phyloP scores from a whole-genome alignment of 2,113 vertebrate genomes.

The Pardalotus punctatus region DNA sequence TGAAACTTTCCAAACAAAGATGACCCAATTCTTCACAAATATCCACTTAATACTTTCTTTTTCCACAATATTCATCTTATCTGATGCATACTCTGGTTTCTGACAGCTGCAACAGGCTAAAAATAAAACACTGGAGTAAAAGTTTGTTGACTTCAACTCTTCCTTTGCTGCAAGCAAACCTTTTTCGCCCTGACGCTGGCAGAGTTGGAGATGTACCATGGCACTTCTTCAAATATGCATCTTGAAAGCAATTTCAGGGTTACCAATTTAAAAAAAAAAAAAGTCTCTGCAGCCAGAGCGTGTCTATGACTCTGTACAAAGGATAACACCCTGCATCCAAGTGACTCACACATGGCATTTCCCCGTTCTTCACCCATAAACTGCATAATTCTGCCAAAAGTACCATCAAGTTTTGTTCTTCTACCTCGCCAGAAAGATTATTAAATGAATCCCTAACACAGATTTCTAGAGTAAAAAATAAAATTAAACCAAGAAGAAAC shows the following conservation, averaged over 20 bases:
- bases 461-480: background rate
- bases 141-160: background rate
- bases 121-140: background rate
- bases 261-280: background rate
- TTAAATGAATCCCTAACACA: background rate
- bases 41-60: background rate
- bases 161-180: background rate
- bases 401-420: background rate
- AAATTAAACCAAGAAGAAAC: background rate
- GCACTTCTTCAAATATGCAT: background rate
- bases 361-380: background rate
- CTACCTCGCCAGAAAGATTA: background rate
- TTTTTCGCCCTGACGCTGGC: background rate
- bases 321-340: background rate
- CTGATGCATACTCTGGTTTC: background rate
- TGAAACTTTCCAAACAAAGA: background rate
- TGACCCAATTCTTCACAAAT: background rate
- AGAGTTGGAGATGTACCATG: background rate
- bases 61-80: background rate
- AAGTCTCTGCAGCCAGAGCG: background rate
- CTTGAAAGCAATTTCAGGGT: background rate
- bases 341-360: background rate
- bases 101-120: background rate
- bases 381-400: background rate
- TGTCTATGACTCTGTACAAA: background rate